Percentiles rank a stretch among this genome's conserved stretches.
Evolutionary conservation across 1,140 invertebrate genomes (phyloP).

Genomic region (Drosophila sp.): DNA sequence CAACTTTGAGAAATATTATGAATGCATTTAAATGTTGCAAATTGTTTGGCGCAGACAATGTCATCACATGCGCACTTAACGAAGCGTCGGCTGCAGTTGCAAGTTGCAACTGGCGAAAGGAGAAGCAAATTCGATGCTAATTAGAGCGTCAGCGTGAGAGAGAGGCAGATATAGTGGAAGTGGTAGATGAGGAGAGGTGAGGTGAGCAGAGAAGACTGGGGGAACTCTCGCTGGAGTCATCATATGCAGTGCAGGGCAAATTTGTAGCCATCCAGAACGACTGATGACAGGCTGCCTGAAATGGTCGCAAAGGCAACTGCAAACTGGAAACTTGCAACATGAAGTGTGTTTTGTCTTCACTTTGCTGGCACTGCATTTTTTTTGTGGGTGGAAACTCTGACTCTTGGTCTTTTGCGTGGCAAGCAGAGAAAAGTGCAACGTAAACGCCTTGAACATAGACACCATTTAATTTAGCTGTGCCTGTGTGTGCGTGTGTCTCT

Average conservation of each 20-base stretch:
- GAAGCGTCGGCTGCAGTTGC: constrained; percentile 33
- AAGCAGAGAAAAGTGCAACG: constrained; percentile 62
- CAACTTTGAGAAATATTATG: constrained; percentile 24
- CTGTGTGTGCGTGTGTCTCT: background rate
- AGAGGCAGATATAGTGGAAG: background rate
- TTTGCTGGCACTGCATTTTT: background rate
- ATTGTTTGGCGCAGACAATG: constrained; percentile 70
- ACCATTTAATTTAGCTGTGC: constrained; percentile 31
- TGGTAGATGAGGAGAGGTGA: no score
- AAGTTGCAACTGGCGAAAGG: constrained; percentile 6
- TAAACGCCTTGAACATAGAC: constrained; percentile 64
- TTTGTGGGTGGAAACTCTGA: constrained; percentile 8
- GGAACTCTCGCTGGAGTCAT: constrained; percentile 15
- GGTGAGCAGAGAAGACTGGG: constrained; percentile 13
- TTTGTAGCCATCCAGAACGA: constrained; percentile 33
- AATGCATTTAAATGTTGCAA: constrained; percentile 68
- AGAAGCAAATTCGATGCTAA: constrained; percentile 59
- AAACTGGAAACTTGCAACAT: background rate
- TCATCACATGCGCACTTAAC: constrained; percentile 65
- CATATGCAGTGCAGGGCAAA: constrained; percentile 41
- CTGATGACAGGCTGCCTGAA: constrained; percentile 38
- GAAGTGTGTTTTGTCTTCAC: no score
- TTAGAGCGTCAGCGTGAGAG: constrained; percentile 55
- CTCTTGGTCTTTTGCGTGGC: constrained; percentile 48
- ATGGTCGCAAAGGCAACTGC: constrained; percentile 8